Percentiles rank a stretch among this genome's conserved stretches.
Evolutionary conservation across 1,140 invertebrate species (phyloP).

Genomic region (Drosophila tropicalis): DNA sequence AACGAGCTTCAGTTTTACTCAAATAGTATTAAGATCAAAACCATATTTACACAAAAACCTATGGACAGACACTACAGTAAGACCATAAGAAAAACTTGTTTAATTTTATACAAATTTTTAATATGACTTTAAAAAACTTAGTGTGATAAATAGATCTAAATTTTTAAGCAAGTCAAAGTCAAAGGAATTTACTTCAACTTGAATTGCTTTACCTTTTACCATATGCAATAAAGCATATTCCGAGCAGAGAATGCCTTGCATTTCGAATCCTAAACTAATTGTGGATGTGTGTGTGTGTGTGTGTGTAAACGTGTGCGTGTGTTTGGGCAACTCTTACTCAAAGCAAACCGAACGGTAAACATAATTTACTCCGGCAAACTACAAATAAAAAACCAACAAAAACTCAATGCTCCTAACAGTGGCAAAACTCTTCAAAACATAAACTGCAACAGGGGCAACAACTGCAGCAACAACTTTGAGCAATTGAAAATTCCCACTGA

Average conservation of each 20-base stretch:
- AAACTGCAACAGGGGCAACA: conserved; percentile 44
- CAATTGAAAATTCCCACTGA: conserved; percentile 70
- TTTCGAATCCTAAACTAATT: conserved; percentile 5
- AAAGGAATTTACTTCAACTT: not conserved
- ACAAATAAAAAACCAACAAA: conserved; percentile 19
- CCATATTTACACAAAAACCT: too few species aligned
- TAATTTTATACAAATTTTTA: too few species aligned
- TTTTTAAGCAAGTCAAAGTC: too few species aligned
- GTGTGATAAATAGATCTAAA: too few species aligned
- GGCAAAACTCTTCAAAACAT: conserved; percentile 52
- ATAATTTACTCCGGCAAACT: conserved; percentile 56
- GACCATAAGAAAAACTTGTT: too few species aligned
- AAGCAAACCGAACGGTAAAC: conserved; percentile 46
- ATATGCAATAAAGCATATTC: not conserved
- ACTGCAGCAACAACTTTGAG: conserved; percentile 47
- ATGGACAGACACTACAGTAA: too few species aligned
- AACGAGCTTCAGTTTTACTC: too few species aligned
- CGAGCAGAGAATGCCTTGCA: not conserved
- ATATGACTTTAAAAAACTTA: too few species aligned
- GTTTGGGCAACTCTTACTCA: conserved; percentile 7
- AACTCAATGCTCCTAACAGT: conserved; percentile 21
- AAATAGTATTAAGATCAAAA: too few species aligned
- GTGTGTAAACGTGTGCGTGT: not conserved
- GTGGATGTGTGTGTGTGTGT: not conserved
- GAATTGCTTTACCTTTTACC: conserved; percentile 1